Evolutionary conservation across 1,140 invertebrate species (phyloP).

Genomic region (Ridgeia piscesae): DNA sequence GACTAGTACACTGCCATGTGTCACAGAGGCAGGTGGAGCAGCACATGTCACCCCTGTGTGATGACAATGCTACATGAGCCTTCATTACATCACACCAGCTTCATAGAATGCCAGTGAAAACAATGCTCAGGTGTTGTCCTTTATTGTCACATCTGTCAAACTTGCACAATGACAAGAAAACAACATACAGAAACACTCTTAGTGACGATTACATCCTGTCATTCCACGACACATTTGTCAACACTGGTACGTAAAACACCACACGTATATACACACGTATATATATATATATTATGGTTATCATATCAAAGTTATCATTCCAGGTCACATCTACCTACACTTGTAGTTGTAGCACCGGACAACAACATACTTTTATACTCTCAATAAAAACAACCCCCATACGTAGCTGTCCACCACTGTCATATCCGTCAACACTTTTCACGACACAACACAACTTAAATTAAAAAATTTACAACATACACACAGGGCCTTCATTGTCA

Average conservation of each 20-base stretch:
- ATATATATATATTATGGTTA: too few species aligned
- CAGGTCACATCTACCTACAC: neutral
- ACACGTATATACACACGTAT: too few species aligned
- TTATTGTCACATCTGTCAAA: too few species aligned
- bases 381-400: neutral
- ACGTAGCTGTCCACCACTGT: neutral
- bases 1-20: neutral
- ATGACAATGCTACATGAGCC: neutral
- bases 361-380: neutral
- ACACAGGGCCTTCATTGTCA: neutral
- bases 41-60: neutral
- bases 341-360: neutral
- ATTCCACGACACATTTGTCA: too few species aligned
- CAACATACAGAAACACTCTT: too few species aligned
- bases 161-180: too few species aligned
- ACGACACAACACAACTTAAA: too few species aligned
- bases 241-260: too few species aligned
- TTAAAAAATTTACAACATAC: too few species aligned
- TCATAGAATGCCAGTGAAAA: neutral
- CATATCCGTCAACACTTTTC: too few species aligned
- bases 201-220: too few species aligned
- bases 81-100: neutral
- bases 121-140: neutral
- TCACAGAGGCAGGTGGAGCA: neutral
- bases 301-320: neutral